Percentiles rank a stretch among this genome's conserved stretches.
Evolutionary conservation across 2,113 vertebrate species (phyloP).

Genomic region (Strix uralensis): DNA sequence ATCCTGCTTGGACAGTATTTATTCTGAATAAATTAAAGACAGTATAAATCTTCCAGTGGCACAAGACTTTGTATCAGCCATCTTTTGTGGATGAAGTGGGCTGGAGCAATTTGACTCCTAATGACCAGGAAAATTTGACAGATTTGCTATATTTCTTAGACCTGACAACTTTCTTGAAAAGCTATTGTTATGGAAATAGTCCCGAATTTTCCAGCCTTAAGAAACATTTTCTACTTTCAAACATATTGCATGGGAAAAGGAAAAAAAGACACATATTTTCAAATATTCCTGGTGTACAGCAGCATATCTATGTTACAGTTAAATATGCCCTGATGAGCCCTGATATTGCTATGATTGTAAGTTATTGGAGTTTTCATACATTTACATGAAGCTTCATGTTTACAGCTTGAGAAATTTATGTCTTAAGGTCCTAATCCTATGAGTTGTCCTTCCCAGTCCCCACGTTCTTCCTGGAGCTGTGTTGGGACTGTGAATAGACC

Average conservation of each 20-base stretch:
- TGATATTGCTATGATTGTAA: background rate
- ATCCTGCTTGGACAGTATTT: background rate
- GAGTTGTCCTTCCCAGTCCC: background rate
- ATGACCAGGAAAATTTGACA: background rate
- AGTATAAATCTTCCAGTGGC: background rate
- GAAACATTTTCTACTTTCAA: background rate
- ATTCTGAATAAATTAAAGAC: conserved; percentile 11
- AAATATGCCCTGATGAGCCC: background rate
- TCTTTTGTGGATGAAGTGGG: conserved; percentile 32
- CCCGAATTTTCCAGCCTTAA: background rate
- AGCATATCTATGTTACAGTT: background rate
- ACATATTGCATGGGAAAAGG: background rate
- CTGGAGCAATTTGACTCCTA: conserved; percentile 20
- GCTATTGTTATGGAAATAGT: background rate
- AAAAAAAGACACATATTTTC: background rate
- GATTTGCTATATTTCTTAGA: conserved; percentile 36
- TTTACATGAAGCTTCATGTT: background rate
- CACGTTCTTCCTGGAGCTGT: background rate
- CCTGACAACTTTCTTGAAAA: conserved; percentile 16
- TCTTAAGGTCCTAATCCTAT: background rate
- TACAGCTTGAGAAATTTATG: background rate
- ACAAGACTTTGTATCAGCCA: background rate
- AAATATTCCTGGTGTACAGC: background rate
- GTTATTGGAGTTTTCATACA: background rate
- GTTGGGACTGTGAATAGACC: background rate